phyloP scores from a whole-genome alignment of 2,888 invertebrate species.

The Gari tellinella region DNA sequence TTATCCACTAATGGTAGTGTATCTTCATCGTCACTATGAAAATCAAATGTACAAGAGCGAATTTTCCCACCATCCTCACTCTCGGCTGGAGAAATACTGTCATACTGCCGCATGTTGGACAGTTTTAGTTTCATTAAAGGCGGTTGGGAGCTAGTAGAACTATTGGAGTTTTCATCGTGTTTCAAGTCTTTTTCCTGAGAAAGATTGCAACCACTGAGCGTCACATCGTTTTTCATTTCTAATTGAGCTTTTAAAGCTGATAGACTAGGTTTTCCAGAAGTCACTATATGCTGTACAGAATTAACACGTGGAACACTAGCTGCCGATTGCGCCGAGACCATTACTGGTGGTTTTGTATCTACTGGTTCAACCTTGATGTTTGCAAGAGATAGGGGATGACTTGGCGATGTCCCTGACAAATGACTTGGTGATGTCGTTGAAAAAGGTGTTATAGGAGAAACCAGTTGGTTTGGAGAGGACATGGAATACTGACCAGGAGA shows the following conservation, averaged over 20 bases:
- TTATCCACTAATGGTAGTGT: conserved; percentile 57
- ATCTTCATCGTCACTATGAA: conserved; percentile 79
- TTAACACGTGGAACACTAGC: conserved; percentile 25
- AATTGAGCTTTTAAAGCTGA: conserved; percentile 60
- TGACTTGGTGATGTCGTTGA: conserved; percentile 43
- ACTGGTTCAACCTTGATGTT: conserved; percentile 36
- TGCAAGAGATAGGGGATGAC: conserved; percentile 18
- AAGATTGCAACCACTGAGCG: conserved; percentile 31
- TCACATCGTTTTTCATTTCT: conserved; percentile 55
- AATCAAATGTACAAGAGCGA: conserved; percentile 73
- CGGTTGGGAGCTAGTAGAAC: conserved; percentile 25
- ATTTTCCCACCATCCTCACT: conserved; percentile 55
- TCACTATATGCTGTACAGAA: conserved; percentile 16
- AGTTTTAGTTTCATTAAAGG: conserved; percentile 63
- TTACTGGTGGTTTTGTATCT: conserved; percentile 39
- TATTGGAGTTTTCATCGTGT: conserved; percentile 30
- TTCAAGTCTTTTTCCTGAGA: conserved; percentile 51
- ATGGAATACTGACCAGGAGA: conserved; percentile 48
- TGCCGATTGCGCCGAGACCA: conserved; percentile 29
- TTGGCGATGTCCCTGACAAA: conserved; percentile 9
- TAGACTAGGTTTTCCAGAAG: conserved; percentile 59
- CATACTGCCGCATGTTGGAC: conserved; percentile 55
- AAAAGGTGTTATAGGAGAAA: conserved; percentile 36
- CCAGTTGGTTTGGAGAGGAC: conserved; percentile 41
- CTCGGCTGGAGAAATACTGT: conserved; percentile 58